phyloP scores from a whole-genome alignment of 2,888 invertebrate genomes.

The Leistus spinibarbis region DNA sequence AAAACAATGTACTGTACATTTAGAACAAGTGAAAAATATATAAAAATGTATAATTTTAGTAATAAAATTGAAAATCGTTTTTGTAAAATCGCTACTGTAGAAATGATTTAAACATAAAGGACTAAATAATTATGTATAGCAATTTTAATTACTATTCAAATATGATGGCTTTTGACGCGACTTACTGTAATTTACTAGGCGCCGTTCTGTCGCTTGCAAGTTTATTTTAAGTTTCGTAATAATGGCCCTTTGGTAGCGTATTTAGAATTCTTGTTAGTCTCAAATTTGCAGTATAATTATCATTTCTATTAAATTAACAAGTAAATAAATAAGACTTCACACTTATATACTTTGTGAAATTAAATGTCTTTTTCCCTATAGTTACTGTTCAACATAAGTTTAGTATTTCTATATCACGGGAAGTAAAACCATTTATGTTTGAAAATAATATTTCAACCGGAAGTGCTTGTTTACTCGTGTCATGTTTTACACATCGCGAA shows the following conservation, averaged over 20 bases:
- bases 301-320: not conserved
- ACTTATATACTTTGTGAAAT: no score
- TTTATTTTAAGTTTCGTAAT: not conserved
- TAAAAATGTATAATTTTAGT: not conserved
- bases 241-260: not conserved
- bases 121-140: not conserved
- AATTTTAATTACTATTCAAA: not conserved
- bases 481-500: no score
- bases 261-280: not conserved
- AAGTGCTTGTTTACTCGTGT: no score
- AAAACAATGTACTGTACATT: no score
- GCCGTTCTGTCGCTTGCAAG: not conserved
- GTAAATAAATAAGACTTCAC: not conserved
- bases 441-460: no score
- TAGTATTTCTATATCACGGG: no score
- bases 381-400: no score
- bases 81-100: not conserved
- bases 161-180: not conserved
- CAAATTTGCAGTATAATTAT: constrained; percentile 31
- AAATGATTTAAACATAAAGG: not conserved
- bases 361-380: no score
- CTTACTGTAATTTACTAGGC: not conserved
- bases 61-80: not conserved
- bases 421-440: no score
- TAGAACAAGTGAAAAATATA: no score